These are phyloP conservation scores for Oceanodroma tethys DNA, from an alignment of 2,113 vertebrate species.

Conservation along the genomic window DNA sequence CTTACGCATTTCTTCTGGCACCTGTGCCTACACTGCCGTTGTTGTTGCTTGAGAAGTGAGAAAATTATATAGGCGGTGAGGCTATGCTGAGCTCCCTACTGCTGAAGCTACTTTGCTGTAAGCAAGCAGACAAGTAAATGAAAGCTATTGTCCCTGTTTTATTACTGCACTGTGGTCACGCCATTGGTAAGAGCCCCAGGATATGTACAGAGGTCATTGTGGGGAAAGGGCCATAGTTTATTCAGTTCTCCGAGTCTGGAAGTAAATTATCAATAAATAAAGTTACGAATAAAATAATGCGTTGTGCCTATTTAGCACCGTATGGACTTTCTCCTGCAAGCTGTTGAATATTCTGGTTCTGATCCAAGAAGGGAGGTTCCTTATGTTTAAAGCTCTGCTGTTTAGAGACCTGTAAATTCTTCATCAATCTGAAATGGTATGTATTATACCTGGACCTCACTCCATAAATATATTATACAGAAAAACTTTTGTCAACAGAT, in stretches of 20 bases:
- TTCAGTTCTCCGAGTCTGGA: neutral
- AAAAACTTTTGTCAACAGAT: neutral
- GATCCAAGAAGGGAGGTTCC: neutral
- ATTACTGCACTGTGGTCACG: accelerated
- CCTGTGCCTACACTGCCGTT: neutral
- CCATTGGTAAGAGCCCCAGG: neutral
- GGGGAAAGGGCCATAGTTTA: neutral
- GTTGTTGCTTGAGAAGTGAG: neutral
- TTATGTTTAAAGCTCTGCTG: neutral
- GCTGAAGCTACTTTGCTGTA: neutral
- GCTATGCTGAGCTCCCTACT: neutral
- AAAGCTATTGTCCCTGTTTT: neutral
- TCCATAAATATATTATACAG: neutral
- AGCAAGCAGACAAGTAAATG: neutral
- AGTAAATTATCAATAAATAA: neutral
- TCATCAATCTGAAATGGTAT: neutral
- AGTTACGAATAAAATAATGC: neutral
- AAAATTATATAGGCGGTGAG: neutral
- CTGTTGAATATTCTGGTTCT: neutral
- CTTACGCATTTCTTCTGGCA: neutral
- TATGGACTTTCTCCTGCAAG: neutral
- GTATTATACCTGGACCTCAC: neutral
- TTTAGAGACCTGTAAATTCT: neutral
- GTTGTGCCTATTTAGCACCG: neutral
- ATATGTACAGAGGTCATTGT: neutral